A percentile compares a stretch with the other conserved stretches of the same genome.
phyloP scores from a whole-genome alignment of 1,140 invertebrate species.

The Dendroctonus valens region DNA sequence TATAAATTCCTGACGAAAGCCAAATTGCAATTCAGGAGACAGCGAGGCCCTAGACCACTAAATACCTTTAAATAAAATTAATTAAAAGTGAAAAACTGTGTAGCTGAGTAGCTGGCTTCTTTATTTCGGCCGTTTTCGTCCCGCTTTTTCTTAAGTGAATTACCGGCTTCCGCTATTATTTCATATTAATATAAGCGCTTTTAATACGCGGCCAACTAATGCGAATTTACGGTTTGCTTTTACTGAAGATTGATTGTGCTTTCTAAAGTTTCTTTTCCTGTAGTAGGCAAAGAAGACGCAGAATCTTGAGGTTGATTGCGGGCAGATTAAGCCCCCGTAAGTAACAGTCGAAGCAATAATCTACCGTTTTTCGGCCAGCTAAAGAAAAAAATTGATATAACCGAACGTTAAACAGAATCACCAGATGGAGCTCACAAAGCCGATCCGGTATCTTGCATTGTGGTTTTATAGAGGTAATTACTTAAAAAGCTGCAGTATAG shows the following conservation, averaged over 20 bases:
- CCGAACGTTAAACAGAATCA: conserved; percentile 17
- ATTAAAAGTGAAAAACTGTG: conserved; percentile 25
- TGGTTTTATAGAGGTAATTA: conserved; percentile 28
- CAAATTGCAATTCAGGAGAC: no score
- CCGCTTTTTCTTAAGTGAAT: conserved; percentile 36
- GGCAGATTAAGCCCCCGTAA: neutral
- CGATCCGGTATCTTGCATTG: conserved; percentile 20
- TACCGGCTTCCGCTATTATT: conserved; percentile 37
- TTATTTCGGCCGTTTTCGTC: conserved; percentile 12
- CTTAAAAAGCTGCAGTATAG: conserved; percentile 26
- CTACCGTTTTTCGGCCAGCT: neutral
- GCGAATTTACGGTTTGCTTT: conserved; percentile 38
- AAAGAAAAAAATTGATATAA: conserved; percentile 17
- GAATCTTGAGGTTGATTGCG: neutral
- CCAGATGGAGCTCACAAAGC: conserved; percentile 16
- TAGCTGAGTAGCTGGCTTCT: conserved; percentile 22
- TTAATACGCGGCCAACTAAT: conserved; percentile 35
- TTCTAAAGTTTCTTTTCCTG: conserved; percentile 18
- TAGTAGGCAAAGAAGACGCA: neutral
- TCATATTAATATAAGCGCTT: conserved; percentile 39
- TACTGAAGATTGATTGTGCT: conserved; percentile 37
- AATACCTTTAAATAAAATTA: conserved; percentile 15
- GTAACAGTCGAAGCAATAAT: neutral
- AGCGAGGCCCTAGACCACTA: neutral
- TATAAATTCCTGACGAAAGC: no score